Evolutionary conservation across 2,113 vertebrate species (phyloP).

Genomic region (Collichthys lucidus): DNA sequence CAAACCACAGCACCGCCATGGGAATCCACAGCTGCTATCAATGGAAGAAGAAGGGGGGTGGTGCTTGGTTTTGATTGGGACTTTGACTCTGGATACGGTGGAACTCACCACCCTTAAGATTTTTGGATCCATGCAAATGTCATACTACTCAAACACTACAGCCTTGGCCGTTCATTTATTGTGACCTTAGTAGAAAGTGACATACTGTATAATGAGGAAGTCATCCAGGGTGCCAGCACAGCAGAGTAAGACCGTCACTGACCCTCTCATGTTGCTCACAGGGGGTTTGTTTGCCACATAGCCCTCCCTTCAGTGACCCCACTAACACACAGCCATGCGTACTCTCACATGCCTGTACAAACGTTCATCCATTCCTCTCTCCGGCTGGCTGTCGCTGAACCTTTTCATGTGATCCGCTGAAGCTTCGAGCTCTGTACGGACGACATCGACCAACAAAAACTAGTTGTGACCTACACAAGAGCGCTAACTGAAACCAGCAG

Average conservation of each 20-base stretch:
- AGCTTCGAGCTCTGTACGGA: neutral
- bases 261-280: slow-evolving; percentile 35
- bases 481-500: neutral
- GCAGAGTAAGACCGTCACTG: neutral
- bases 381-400: neutral
- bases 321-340: neutral
- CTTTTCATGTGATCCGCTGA: neutral
- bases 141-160: neutral
- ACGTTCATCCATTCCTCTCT: neutral
- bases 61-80: too few relatives aligned
- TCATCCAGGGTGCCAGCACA: neutral
- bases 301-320: neutral
- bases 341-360: slow-evolving; percentile 20
- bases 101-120: neutral
- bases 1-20: too few relatives aligned
- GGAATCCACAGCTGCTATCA: neutral
- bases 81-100: too few relatives aligned
- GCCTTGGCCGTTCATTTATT: slow-evolving; percentile 4
- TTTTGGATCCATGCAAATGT: slow-evolving; percentile 2
- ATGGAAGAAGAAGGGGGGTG: too few relatives aligned
- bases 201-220: neutral
- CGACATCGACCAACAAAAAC: neutral
- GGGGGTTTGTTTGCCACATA: neutral
- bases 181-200: neutral
- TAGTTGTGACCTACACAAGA: neutral